These are phyloP conservation scores for Saturnia japonica DNA, from an alignment of 2,888 invertebrate genomes.

Conservation along the genomic window DNA sequence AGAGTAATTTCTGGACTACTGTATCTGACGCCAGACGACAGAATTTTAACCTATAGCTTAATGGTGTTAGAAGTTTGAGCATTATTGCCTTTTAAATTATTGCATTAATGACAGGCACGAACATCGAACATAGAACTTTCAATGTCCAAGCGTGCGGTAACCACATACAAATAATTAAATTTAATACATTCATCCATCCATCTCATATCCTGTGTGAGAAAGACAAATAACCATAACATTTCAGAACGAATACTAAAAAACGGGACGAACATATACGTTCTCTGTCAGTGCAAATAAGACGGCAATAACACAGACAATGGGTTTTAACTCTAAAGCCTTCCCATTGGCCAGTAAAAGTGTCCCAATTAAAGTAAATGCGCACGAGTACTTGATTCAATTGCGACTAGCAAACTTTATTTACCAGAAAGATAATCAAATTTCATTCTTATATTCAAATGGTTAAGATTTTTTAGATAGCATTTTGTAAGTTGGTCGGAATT, in stretches of 20 bases:
- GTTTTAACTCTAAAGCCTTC: slow-evolving; percentile 20
- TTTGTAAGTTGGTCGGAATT: slow-evolving; percentile 4
- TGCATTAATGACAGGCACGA: background rate
- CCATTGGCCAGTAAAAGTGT: slow-evolving; percentile 32
- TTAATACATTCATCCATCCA: background rate
- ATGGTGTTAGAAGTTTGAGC: too few species aligned
- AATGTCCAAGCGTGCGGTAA: background rate
- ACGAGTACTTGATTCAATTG: slow-evolving; percentile 29
- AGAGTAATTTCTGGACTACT: too few species aligned
- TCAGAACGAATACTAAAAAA: background rate
- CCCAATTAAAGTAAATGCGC: slow-evolving; percentile 37
- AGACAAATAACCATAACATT: slow-evolving; percentile 5
- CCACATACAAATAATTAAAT: background rate
- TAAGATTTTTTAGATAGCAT: background rate
- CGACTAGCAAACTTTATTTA: slow-evolving; percentile 8
- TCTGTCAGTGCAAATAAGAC: slow-evolving; percentile 24
- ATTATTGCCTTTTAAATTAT: background rate
- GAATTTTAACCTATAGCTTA: too few species aligned
- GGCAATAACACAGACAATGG: slow-evolving; percentile 28
- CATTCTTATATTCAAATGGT: background rate
- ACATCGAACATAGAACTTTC: background rate
- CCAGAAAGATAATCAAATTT: background rate
- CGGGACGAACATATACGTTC: background rate
- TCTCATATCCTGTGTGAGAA: background rate
- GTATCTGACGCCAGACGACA: too few species aligned